Base-by-base conservation (phyloP, 1,140 invertebrate species). In the Papilio helenus region DNA sequence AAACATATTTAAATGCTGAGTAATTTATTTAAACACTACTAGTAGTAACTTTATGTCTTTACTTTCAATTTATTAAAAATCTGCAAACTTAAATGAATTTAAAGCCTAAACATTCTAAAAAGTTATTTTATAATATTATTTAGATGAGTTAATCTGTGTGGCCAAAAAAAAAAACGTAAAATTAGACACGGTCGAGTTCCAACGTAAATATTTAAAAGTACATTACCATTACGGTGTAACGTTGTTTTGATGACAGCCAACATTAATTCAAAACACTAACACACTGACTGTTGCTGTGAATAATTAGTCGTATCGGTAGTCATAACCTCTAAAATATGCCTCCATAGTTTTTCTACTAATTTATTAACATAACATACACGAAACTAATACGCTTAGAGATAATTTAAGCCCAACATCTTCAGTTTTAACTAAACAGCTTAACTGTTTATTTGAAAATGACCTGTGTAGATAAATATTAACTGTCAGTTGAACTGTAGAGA, bases 221-320 rank as follows among this genome's bases (percentile, higher is more conserved):
- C 72, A 74, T 74, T 74, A 74, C 23, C 72, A 74, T 74, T 49
- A 46, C 44, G 42, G 9, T 74, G n/a, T 74, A 74, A 74, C 72
- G 72, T 74, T 74, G 20, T 74, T 74, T 74, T 74, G 72, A 74
- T 74, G 72, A 74, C 72, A 74, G 44, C 44, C n/a, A n/a, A 42
- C 20, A 68, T 16, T 16, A 68, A 68, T 68, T 29, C 61, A 29
- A 29, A 68, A 29, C 61, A 68, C 61, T 34, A 29, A 29, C 58
- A 58, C 55, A 68, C 61, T 68, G 23, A 39, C 16, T 68, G 61
- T 7, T 34, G 16, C 10, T 68, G 26, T 68, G 14, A 68, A 29
- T 68, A 68, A 29, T 29, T 68, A 23, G 58, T 23, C 20, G 10
- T 26, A 61, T 23, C 10, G 23, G 5, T 23, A 1, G 8, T 58